Evolutionary conservation across 2,113 vertebrate species (phyloP), one percentile per base, ranked within the genome.

Genomic region (Mus spicilegus): DNA sequence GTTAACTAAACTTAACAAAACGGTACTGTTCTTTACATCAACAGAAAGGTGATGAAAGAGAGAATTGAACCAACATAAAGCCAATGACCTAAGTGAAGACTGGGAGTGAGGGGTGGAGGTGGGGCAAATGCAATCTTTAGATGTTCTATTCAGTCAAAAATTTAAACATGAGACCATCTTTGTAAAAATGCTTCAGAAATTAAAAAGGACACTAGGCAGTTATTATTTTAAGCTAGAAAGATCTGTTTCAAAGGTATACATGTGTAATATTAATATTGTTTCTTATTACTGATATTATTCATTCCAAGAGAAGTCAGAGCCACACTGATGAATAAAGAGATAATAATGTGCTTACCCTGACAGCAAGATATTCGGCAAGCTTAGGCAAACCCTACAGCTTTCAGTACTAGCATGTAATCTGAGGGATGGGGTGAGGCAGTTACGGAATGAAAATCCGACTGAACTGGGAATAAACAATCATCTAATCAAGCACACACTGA

Each of bases 61-160:
- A 56, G 70, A 90, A 28, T 65, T 82, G 70, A 92, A 77, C 20
- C 85, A 82, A 93, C 8, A 93, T 81, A 89, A 96, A 95, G 56
- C 3, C 67, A 84, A 13, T 61, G 28, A 89, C 1, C 54, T 36
- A 87, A 30, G 72, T 14, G 9, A 91, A 91, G 42, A 11, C 28
- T 69, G 5, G 12, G 20, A n/a, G 20, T 67, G 13, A 69, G 73
- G 76, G 49, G 5, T 33, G 28, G 7, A 7, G 49, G 49, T 5
- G 22, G 54, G 30, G 16, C 3, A 26, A 56, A 69, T 73, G 22
- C 20, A 67, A 81, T n/a, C 20, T 92, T 91, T 69, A 13, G 67
- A 91, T 49, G 72, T 85, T 85, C 54, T 91, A 72, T 30, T 11
- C 16, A 93, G 80, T 70, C 46, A 89, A 13, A 96, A 95, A 69